Percentiles rank a stretch among this genome's conserved stretches.
Conservation (phyloP, 1,140 invertebrate genomes). For the Hormaphis cornu region DNA sequence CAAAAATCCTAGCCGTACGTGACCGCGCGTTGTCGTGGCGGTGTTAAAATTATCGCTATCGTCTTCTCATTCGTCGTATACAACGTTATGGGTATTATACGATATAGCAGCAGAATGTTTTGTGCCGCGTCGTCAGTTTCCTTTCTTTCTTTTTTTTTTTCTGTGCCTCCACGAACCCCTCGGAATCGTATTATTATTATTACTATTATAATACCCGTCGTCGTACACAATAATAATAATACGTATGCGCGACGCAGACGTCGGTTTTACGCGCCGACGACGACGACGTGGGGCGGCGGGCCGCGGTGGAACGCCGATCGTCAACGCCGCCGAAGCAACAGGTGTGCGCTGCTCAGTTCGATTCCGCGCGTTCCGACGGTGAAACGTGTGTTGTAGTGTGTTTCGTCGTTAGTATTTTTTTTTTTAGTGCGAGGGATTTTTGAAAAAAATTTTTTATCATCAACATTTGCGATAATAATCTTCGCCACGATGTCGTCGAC, state of each 20-base stretch:
- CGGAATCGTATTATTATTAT: too few species aligned
- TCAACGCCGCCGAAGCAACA: conserved; percentile 12
- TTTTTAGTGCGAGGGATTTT: too few species aligned
- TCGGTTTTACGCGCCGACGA: not conserved
- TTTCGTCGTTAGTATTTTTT: not conserved
- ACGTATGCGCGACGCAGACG: not conserved
- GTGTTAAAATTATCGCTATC: too few species aligned
- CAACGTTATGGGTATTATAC: too few species aligned
- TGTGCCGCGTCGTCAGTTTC: not conserved
- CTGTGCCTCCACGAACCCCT: not conserved
- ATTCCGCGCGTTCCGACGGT: conserved; percentile 16
- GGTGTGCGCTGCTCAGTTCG: conserved; percentile 23
- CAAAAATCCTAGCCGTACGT: too few species aligned
- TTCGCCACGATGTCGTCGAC: too few species aligned
- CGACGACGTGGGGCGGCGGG: not conserved
- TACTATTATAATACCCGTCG: too few species aligned
- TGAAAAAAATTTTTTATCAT: too few species aligned
- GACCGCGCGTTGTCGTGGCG: too few species aligned
- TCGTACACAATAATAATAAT: not conserved
- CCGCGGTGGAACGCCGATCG: too few species aligned
- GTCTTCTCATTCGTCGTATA: too few species aligned
- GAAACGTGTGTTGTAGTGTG: conserved; percentile 13
- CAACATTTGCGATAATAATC: too few species aligned
- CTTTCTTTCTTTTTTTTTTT: conserved; percentile 22
- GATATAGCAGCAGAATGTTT: not conserved